Evolutionary conservation across 2,113 vertebrate genomes (phyloP).

Genomic region (Anoplopoma fimbria): DNA sequence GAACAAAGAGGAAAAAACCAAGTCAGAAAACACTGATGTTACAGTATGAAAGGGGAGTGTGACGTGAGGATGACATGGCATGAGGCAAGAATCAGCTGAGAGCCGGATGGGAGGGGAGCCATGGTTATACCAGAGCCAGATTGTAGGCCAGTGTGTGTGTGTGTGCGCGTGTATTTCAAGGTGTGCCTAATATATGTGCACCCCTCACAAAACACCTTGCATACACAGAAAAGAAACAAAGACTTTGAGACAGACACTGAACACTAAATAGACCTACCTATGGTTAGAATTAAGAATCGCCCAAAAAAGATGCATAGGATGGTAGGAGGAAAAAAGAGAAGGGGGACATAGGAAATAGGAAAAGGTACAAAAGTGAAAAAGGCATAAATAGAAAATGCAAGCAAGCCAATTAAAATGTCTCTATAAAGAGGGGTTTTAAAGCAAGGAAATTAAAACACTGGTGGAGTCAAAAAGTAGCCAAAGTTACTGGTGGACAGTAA

Average conservation of each 20-base stretch:
- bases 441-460: conserved; percentile 60
- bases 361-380: conserved; percentile 78
- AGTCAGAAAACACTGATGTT: conserved; percentile 48
- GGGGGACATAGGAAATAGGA: conserved; percentile 54
- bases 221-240: conserved; percentile 70
- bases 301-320: conserved; percentile 80
- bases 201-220: conserved; percentile 61
- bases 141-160: conserved; percentile 46
- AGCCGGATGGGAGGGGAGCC: conserved; percentile 60
- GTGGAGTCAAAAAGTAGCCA: conserved; percentile 74
- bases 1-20: not conserved
- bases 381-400: conserved; percentile 73
- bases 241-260: conserved; percentile 77
- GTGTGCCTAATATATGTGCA: conserved; percentile 56
- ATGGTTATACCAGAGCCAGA: conserved; percentile 50
- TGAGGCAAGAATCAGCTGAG: conserved; percentile 71
- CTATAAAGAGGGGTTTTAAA: conserved; percentile 36
- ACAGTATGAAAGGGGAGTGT: conserved; percentile 34
- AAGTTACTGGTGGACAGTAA: conserved; percentile 75
- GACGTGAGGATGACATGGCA: conserved; percentile 68
- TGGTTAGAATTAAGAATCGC: conserved; percentile 78
- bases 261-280: conserved; percentile 85
- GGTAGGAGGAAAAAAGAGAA: conserved; percentile 74
- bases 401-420: conserved; percentile 69
- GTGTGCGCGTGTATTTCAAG: conserved; percentile 26